A percentile compares a stretch with the other conserved stretches of the same genome.
Conservation (phyloP, 2,113 vertebrate species). For the Limanda limanda region DNA sequence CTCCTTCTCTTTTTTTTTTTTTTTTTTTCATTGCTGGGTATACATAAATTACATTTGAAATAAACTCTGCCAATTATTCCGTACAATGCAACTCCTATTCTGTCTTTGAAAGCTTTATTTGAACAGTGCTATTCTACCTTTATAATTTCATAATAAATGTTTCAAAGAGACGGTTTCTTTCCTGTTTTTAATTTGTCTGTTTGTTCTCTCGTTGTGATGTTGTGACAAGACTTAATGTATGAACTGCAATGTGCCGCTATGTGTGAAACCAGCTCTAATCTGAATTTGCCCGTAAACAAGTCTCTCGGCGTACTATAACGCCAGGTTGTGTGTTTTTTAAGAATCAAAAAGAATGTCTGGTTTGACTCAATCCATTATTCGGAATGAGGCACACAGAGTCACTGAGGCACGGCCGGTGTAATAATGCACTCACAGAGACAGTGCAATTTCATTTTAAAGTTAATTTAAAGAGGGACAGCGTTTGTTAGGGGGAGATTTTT, state of each 20-base stretch:
- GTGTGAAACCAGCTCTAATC: slow-evolving; percentile 43
- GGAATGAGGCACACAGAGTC: slow-evolving; percentile 28
- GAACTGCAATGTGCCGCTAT: slow-evolving; percentile 36
- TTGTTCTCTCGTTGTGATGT: slow-evolving; percentile 56
- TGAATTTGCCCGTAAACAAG: slow-evolving; percentile 41
- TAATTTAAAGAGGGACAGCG: background rate
- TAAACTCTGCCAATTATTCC: slow-evolving; percentile 75
- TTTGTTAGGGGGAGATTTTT: background rate
- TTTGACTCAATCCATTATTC: slow-evolving; percentile 45
- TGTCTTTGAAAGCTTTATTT: slow-evolving; percentile 82
- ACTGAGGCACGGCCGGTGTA: slow-evolving; percentile 18
- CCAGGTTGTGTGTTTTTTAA: slow-evolving; percentile 41
- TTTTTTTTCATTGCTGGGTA: slow-evolving; percentile 58
- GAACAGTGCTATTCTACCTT: slow-evolving; percentile 82
- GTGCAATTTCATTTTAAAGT: slow-evolving; percentile 22
- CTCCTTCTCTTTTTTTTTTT: background rate
- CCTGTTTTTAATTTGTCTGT: slow-evolving; percentile 71
- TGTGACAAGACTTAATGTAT: slow-evolving; percentile 32
- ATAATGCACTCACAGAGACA: slow-evolving; percentile 24
- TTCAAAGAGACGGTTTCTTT: slow-evolving; percentile 77
- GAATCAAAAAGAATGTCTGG: slow-evolving; percentile 39
- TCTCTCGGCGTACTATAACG: slow-evolving; percentile 33
- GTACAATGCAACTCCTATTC: slow-evolving; percentile 69
- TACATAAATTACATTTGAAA: slow-evolving; percentile 76
- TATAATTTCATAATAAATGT: slow-evolving; percentile 88